Evolutionary conservation across 2,113 vertebrate genomes (phyloP).

Genomic region (Etheostoma cragini): DNA sequence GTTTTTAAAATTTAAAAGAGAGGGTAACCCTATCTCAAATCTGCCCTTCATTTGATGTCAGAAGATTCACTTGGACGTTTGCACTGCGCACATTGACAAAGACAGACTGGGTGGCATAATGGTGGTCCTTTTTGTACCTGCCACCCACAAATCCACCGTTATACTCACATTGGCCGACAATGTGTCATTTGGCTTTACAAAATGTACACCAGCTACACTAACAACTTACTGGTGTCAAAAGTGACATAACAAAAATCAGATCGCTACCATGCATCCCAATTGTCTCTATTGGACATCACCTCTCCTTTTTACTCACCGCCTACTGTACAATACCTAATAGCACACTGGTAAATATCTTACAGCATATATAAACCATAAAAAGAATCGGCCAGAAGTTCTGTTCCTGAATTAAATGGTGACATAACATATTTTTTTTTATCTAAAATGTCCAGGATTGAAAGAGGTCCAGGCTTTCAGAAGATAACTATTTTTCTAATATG

Average conservation of each 20-base stretch:
- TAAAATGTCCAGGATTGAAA: too few relatives aligned
- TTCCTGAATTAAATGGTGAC: not conserved
- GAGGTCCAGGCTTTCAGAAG: not conserved
- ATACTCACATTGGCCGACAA: slow-evolving; percentile 2
- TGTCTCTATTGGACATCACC: not conserved
- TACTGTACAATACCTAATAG: not conserved
- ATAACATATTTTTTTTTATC: not conserved
- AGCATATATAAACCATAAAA: not conserved
- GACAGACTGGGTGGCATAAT: slow-evolving; percentile 28
- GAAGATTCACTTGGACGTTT: slow-evolving; percentile 52
- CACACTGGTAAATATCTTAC: not conserved
- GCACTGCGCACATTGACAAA: slow-evolving; percentile 17
- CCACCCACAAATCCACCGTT: slow-evolving; percentile 15
- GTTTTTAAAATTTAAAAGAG: slow-evolving; percentile 74
- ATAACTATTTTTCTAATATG: not conserved
- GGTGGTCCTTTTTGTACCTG: slow-evolving; percentile 37
- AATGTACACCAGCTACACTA: not conserved
- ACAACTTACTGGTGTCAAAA: not conserved
- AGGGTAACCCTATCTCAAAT: slow-evolving; percentile 25
- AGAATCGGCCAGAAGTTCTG: not conserved
- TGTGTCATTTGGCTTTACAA: not conserved
- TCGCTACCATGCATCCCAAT: not conserved
- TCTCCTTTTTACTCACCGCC: not conserved
- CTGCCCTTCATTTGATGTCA: slow-evolving; percentile 67
- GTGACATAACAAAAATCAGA: not conserved